These are phyloP conservation scores for Cyprinodon diabolis DNA, from an alignment of 2,797 vertebrate genomes.

Conservation along the genomic window DNA sequence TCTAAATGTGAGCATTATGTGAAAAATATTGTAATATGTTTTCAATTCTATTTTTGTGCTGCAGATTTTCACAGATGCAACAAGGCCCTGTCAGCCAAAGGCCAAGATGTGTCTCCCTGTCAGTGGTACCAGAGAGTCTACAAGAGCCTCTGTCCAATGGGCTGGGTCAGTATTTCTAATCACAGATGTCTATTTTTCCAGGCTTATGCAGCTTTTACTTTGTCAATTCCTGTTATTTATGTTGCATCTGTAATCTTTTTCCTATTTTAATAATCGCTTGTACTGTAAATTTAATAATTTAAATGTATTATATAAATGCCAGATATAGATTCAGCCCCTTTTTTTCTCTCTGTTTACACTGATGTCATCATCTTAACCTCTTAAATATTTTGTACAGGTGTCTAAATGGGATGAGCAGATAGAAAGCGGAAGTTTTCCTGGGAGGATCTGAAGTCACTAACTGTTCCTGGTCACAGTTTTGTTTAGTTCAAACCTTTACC, in stretches of 20 bases:
- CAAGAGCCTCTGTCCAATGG: slow-evolving; percentile 81
- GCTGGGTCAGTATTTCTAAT: slow-evolving; percentile 77
- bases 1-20: background rate
- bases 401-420: slow-evolving; percentile 80
- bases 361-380: background rate
- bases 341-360: too few relatives aligned
- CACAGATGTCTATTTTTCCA: background rate
- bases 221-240: background rate
- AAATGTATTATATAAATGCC: background rate
- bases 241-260: background rate
- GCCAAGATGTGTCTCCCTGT: slow-evolving; percentile 79
- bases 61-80: slow-evolving; percentile 85
- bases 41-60: background rate
- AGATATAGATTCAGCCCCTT: background rate
- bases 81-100: slow-evolving; percentile 80
- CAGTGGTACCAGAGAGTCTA: slow-evolving; percentile 85
- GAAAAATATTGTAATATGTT: too few relatives aligned
- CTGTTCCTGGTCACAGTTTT: slow-evolving; percentile 5
- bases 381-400: slow-evolving; percentile 65
- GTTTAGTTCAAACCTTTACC: slow-evolving; percentile 35
- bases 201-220: background rate
- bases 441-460: slow-evolving; percentile 74
- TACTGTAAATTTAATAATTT: background rate
- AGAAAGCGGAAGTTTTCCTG: slow-evolving; percentile 78
- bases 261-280: background rate